These are phyloP conservation scores for Apamea anceps DNA, from an alignment of 2,888 invertebrate species.

Conservation along the genomic window DNA sequence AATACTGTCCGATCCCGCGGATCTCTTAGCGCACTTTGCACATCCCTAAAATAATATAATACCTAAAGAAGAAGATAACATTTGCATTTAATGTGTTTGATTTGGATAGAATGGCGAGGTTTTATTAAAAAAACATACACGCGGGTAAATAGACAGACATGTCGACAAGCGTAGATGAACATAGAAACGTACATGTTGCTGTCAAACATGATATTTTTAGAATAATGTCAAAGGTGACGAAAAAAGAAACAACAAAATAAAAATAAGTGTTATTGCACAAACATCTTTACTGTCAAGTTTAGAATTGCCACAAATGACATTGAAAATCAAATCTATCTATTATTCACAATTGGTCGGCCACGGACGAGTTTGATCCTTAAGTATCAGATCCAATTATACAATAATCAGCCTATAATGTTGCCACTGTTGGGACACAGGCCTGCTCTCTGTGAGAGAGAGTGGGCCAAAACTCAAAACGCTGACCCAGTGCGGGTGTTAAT, in stretches of 20 bases:
- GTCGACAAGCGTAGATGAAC: not conserved
- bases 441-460: not conserved
- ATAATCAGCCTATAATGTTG: not conserved
- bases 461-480: not conserved
- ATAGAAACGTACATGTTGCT: not conserved
- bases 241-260: not conserved
- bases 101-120: not conserved
- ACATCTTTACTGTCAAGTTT: not conserved
- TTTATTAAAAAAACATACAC: not conserved
- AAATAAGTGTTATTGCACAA: not conserved
- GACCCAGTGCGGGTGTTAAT: not conserved
- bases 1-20: no score
- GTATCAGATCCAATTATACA: not conserved
- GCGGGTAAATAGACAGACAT: not conserved
- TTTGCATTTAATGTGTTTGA: no score
- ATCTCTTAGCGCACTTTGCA: no score
- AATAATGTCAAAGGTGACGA: not conserved
- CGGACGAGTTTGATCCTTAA: not conserved
- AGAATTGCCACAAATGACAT: not conserved
- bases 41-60: no score
- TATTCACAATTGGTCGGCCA: not conserved
- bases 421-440: not conserved
- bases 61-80: not conserved
- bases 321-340: not conserved
- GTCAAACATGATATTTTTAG: not conserved